A percentile compares a stretch with the other conserved stretches of the same genome.
Conservation (phyloP, 2,113 vertebrate species). For the Elachura formosa region DNA sequence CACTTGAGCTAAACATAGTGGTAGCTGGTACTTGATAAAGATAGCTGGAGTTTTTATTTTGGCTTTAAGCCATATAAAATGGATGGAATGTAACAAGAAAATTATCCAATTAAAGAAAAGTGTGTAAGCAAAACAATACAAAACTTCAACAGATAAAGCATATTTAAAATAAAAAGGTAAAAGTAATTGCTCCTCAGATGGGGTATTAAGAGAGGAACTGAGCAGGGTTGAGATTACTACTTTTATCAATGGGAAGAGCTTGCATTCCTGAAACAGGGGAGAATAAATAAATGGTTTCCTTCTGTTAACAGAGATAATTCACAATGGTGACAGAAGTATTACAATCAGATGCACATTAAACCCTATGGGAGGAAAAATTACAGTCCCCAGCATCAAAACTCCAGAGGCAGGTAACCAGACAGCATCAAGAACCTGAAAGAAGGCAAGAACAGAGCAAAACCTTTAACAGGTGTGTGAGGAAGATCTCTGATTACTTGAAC, state of each 20-base stretch:
- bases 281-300: not conserved
- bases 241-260: not conserved
- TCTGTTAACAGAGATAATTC: not conserved
- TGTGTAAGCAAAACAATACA: not conserved
- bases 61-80: not conserved
- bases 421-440: not conserved
- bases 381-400: not conserved
- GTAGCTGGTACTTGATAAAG: not conserved
- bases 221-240: not conserved
- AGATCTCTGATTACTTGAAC: conserved; percentile 10
- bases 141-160: not conserved
- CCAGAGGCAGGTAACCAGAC: not conserved
- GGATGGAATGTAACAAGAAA: not conserved
- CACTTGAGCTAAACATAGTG: not conserved
- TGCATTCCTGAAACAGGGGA: not conserved
- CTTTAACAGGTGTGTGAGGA: not conserved
- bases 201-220: not conserved
- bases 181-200: not conserved
- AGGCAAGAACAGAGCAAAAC: not conserved
- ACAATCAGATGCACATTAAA: not conserved
- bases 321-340: not conserved
- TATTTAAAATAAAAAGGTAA: not conserved
- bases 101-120: not conserved
- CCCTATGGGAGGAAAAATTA: not conserved
- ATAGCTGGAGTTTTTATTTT: not conserved